Evolutionary conservation across 2,113 vertebrate species (phyloP).

Genomic region (Ascaphus truei): DNA sequence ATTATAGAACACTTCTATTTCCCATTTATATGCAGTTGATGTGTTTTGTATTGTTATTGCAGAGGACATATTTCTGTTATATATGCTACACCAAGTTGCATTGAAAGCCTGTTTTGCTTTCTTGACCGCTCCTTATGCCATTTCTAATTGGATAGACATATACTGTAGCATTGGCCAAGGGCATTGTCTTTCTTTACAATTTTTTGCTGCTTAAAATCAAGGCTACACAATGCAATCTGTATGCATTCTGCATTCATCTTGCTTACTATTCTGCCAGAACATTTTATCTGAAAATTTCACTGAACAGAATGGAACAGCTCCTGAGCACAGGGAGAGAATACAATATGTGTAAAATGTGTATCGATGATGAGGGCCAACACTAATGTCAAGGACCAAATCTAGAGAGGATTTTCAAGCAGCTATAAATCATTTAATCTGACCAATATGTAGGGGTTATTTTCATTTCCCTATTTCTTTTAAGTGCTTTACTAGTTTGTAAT

Average conservation of each 20-base stretch:
- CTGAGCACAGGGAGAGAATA: slow-evolving; percentile 30
- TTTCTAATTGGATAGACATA: slow-evolving; percentile 35
- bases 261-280: slow-evolving; percentile 35
- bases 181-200: slow-evolving; percentile 36
- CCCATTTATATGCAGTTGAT: slow-evolving; percentile 15
- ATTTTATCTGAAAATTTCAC: slow-evolving; percentile 37
- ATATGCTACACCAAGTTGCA: slow-evolving; percentile 7
- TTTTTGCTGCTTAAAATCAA: slow-evolving; percentile 35
- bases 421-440: slow-evolving; percentile 36
- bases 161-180: slow-evolving; percentile 37
- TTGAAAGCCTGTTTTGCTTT: slow-evolving; percentile 22
- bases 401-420: slow-evolving; percentile 34
- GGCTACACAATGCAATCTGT: slow-evolving; percentile 36
- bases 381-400: slow-evolving; percentile 35
- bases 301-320: slow-evolving; percentile 35
- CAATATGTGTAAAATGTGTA: slow-evolving; percentile 30
- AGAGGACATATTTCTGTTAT: slow-evolving; percentile 30
- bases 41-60: slow-evolving; percentile 8
- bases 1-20: slow-evolving; percentile 8
- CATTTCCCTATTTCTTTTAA: slow-evolving; percentile 34
- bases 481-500: slow-evolving; percentile 28
- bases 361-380: slow-evolving; percentile 25
- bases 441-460: slow-evolving; percentile 35
- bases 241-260: slow-evolving; percentile 34
- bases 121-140: slow-evolving; percentile 18